Evolutionary conservation across 2,888 invertebrate genomes (phyloP).

Genomic region (Eupithecia subumbrata): DNA sequence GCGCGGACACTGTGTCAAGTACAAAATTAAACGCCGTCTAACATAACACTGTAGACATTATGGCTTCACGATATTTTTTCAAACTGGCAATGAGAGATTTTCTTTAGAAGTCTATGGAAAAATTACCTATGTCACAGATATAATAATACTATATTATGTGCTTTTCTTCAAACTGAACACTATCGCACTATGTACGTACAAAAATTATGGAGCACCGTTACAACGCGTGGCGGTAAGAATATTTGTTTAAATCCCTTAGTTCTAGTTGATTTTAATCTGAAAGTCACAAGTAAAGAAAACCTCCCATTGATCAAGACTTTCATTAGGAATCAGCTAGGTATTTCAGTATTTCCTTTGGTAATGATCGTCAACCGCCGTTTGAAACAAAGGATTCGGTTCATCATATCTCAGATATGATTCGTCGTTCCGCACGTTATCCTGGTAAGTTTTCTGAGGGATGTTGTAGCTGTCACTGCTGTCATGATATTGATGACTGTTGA

Average conservation of each 20-base stretch:
- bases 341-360: conserved; percentile 76
- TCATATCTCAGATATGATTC: conserved; percentile 74
- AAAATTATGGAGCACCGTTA: neutral
- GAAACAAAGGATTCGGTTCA: conserved; percentile 68
- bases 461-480: conserved; percentile 64
- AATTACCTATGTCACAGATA: too few relatives aligned
- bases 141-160: too few relatives aligned
- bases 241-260: neutral
- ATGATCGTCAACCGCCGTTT: conserved; percentile 72
- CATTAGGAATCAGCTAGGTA: neutral
- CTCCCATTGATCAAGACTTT: neutral
- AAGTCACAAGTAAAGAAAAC: neutral
- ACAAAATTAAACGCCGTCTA: conserved; percentile 50
- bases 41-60: conserved; percentile 31
- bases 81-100: conserved; percentile 13
- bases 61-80: conserved; percentile 45
- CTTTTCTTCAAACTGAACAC: neutral
- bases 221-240: neutral
- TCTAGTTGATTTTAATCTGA: neutral
- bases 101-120: neutral
- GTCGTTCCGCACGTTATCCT: conserved; percentile 68
- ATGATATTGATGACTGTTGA: conserved; percentile 80
- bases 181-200: neutral
- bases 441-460: conserved; percentile 69
- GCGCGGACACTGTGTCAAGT: conserved; percentile 58